phyloP scores from a whole-genome alignment of 1,140 invertebrate genomes.

The Cepaea nemoralis region DNA sequence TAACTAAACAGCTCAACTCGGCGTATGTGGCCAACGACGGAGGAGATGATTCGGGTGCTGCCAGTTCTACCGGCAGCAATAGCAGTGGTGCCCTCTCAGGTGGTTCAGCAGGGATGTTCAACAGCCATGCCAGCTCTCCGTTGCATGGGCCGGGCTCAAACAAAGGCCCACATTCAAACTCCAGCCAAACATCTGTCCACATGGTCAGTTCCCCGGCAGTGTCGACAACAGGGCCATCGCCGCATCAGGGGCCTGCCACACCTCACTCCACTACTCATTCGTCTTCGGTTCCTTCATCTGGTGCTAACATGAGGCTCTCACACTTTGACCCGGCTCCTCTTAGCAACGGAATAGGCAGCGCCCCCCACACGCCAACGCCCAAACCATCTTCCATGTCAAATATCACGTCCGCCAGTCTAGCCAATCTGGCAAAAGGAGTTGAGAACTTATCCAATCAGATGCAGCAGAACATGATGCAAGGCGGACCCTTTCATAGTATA shows the following conservation, averaged over 20 bases:
- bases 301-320: conserved; percentile 64
- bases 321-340: conserved; percentile 64
- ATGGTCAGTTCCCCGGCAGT: conserved; percentile 26
- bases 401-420: conserved; percentile 70
- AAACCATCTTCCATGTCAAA: conserved; percentile 65
- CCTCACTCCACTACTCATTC: conserved; percentile 45
- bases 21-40: conserved; percentile 54
- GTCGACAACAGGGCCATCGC: conserved; percentile 19
- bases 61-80: conserved; percentile 35
- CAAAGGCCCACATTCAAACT: conserved; percentile 66
- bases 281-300: conserved; percentile 54
- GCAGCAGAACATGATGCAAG: conserved; percentile 72
- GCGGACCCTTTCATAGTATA: conserved; percentile 71
- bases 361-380: conserved; percentile 51
- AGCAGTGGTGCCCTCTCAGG: not conserved
- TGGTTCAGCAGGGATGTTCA: conserved; percentile 10
- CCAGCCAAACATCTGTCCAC: conserved; percentile 63
- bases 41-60: not conserved
- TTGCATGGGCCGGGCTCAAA: conserved; percentile 30
- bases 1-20: conserved; percentile 92
- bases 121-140: conserved; percentile 42
- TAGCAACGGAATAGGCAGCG: conserved; percentile 43
- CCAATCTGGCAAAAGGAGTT: conserved; percentile 71
- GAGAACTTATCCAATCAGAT: conserved; percentile 71
- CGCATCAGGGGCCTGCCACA: conserved; percentile 49